Evolutionary conservation across 2,888 invertebrate genomes (phyloP), one percentile per base, ranked within the genome.

Genomic region (Conistra vaccinii): DNA sequence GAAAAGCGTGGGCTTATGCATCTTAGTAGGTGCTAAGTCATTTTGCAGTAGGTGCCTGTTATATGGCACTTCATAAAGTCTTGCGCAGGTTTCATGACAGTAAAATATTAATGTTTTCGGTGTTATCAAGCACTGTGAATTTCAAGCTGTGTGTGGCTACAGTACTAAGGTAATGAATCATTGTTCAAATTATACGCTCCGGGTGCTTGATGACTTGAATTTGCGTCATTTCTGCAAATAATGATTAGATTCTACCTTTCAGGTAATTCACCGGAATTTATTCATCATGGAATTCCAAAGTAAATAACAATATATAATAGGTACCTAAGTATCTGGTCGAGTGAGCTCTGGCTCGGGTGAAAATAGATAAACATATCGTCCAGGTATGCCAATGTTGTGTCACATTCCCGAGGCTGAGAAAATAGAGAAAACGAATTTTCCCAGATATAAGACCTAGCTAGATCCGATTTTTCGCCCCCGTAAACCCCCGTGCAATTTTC

Each of bases 131-230:
- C 10, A 29, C 12, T 14, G 29, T 14, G 58, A n/a, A 71, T 72
- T 69, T 29, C 14, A 48, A 58, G 17, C 35, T 53, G n/a, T 68
- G 55, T 67, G 42, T 77, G 35, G 29, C 23, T 72, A 20, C 17
- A n/a, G 70, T 67, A n/a, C 29, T 65, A 60, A 66, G 51, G 60
- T 76, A 77, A 81, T 72, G 77, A 85, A 72, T 79, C 76, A 85
- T 84, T 80, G 82, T 86, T 72, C 57, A 85, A 81, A 86, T 87
- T 87, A 81, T 80, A 82, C 71, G 74, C 74, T 78, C 32, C 32
- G 71, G 67, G 69, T 62, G 68, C 73, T 66, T 73, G 73, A 81
- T 83, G 81, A 87, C 57, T 85, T 69, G 58, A 57, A 68, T 83
- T 77, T 80, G 58, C 74, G 76, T 85, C 73, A 81, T 78, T 78